Base-by-base conservation (phyloP, 2,888 invertebrate genomes). In the Neoaliturus tenellus region DNA sequence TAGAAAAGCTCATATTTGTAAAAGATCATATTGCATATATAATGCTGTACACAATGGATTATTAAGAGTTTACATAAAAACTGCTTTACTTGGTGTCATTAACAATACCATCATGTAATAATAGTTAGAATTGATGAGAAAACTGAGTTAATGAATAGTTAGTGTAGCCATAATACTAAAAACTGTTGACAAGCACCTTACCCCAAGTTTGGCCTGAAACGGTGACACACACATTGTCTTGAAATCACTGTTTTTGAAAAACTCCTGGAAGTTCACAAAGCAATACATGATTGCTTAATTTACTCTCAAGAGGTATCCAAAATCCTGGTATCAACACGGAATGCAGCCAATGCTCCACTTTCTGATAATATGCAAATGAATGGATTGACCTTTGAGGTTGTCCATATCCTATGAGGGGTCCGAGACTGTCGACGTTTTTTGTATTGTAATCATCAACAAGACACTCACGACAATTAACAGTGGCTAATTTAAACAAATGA, bases 361-460 rank as follows among this genome's bases (percentile, higher is more conserved):
- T 31, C 67, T 35, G 44, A 20, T 48, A 48, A 78, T 44, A 48
- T 78, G 78, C 31, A 51, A 78, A 78, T 48, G 41, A 48, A 44
- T 48, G 33, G 20, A 44, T n/a, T 78, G 51, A 48, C 55, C 78
- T 25, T 31, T 41, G 48, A n/a, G 14, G 62, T 14, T 62, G 23
- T 12, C 78, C 51, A 78, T 48, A 78, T 55, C 78, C 78, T 69
- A 48, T 20, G 55, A 62, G 62, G 28, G 17, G 4, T 4, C 4
- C 62, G 31, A n/a, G 0, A 12, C 62, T 17, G 4, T 62, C 2
- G 17, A 62, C 62, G 28, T 17, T 12, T 23, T 55, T 55, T 55
- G 55, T 55, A 62, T 62, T 62, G 62, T 62, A 62, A 62, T 62
- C 62, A 62, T 14, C n/a, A n/a, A n/a, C n/a, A n/a, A n/a, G 62